A percentile compares a stretch with the other conserved stretches of the same genome.
phyloP scores from a whole-genome alignment of 2,888 invertebrate species.

The Synergus laeviventris region DNA sequence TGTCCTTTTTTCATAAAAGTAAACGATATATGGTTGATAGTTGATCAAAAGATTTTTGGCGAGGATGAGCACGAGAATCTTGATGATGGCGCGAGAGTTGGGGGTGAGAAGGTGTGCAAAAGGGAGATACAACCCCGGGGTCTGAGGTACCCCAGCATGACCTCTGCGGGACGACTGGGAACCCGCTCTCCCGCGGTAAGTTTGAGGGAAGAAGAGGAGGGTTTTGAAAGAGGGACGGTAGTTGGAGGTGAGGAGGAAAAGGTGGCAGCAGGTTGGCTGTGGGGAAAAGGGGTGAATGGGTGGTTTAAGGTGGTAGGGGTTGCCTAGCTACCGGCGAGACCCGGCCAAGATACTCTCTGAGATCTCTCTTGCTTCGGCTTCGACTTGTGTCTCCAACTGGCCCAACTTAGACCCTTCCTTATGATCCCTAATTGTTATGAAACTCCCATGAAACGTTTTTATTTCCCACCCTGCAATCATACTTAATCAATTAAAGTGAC shows the following conservation, averaged over 20 bases:
- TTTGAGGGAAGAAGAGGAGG: conserved; percentile 53
- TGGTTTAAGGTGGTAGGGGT: conserved; percentile 62
- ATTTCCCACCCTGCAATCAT: background rate
- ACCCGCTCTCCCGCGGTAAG: conserved; percentile 57
- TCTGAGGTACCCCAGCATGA: conserved; percentile 75
- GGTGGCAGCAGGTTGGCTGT: conserved; percentile 60
- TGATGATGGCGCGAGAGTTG: conserved; percentile 42
- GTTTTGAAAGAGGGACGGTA: conserved; percentile 60
- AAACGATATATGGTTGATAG: too few relatives aligned
- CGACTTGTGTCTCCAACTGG: conserved; percentile 50
- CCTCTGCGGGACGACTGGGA: conserved; percentile 70
- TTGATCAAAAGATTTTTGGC: background rate
- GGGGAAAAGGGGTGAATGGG: conserved; percentile 51
- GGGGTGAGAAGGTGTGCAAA: conserved; percentile 43
- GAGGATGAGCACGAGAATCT: conserved; percentile 26
- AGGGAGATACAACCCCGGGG: conserved; percentile 56
- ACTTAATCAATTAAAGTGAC: background rate
- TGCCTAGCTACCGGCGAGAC: conserved; percentile 76
- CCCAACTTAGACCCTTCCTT: conserved; percentile 46
- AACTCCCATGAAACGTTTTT: conserved; percentile 7
- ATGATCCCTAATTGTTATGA: conserved; percentile 48
- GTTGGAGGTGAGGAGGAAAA: conserved; percentile 57
- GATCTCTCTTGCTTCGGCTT: conserved; percentile 63
- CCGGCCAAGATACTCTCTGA: conserved; percentile 75
- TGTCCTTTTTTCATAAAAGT: too few relatives aligned